A percentile compares a stretch with the other conserved stretches of the same genome.
Evolutionary conservation across 2,888 invertebrate species (phyloP).

Genomic region (Tetragnatha montana): DNA sequence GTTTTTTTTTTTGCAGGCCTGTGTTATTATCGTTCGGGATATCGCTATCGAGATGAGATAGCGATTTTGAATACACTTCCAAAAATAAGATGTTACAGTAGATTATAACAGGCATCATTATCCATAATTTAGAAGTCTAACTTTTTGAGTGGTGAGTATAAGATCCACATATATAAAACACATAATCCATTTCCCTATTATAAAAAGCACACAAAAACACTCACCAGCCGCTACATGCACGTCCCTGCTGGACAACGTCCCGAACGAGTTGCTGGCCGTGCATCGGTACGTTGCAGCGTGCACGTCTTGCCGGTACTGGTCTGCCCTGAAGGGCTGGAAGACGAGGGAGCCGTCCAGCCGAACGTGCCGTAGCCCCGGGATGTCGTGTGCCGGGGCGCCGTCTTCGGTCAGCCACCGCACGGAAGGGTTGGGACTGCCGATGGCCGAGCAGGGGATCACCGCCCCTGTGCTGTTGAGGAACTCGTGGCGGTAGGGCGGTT

Average conservation of each 20-base stretch:
- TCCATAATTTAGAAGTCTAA: too few species aligned
- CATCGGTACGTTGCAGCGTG: conserved; percentile 70
- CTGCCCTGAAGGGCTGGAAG: conserved; percentile 70
- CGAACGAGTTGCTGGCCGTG: conserved; percentile 63
- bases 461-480: conserved; percentile 67
- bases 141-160: too few species aligned
- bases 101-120: too few species aligned
- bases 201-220: neutral
- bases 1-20: too few species aligned
- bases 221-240: conserved; percentile 71
- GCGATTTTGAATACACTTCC: too few species aligned
- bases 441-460: conserved; percentile 61
- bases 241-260: conserved; percentile 69
- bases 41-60: too few species aligned
- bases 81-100: too few species aligned
- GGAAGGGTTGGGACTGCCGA: conserved; percentile 68
- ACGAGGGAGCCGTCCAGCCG: conserved; percentile 70
- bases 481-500: conserved; percentile 59
- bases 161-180: too few species aligned
- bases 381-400: conserved; percentile 59
- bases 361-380: conserved; percentile 70
- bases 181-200: neutral
- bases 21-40: too few species aligned
- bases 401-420: conserved; percentile 69
- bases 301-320: conserved; percentile 71